These are phyloP conservation scores for Dicranocentrus wangi DNA, from an alignment of 2,888 invertebrate genomes.

Conservation along the genomic window DNA sequence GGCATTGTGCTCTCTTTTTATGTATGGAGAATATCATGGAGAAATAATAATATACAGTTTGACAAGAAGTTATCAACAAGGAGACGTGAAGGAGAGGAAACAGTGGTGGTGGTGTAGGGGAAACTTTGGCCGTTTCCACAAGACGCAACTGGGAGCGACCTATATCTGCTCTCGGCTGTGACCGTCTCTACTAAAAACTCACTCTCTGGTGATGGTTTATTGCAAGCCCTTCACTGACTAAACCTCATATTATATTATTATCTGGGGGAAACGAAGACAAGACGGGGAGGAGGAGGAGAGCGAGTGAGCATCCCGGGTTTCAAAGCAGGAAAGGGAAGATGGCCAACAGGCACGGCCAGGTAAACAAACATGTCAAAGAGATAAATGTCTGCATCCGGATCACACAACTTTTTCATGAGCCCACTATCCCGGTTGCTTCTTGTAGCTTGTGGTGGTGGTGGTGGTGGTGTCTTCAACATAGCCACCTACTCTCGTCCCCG, in stretches of 20 bases:
- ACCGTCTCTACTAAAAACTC: too few species aligned
- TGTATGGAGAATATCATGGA: too few species aligned
- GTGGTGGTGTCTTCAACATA: too few species aligned
- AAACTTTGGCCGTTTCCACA: too few species aligned
- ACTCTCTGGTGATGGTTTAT: too few species aligned
- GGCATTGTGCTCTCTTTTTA: too few species aligned
- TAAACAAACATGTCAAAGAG: conserved; percentile 51
- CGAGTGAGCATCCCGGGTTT: background rate
- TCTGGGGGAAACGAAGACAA: background rate
- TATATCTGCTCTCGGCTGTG: too few species aligned
- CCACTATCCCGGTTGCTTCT: background rate
- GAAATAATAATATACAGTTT: too few species aligned
- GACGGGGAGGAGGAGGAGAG: background rate
- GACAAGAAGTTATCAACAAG: background rate
- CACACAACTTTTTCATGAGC: conserved; percentile 16
- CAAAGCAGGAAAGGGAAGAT: background rate
- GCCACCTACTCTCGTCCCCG: too few species aligned
- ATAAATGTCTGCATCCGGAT: conserved; percentile 45
- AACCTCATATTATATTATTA: too few species aligned
- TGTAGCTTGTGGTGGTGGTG: background rate
- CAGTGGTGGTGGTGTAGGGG: background rate
- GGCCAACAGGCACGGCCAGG: conserved; percentile 18
- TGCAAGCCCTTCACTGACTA: too few species aligned
- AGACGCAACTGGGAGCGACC: too few species aligned
- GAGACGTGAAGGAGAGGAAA: background rate